phyloP scores from a whole-genome alignment of 2,113 vertebrate species.

The Mastomys natalensis region DNA sequence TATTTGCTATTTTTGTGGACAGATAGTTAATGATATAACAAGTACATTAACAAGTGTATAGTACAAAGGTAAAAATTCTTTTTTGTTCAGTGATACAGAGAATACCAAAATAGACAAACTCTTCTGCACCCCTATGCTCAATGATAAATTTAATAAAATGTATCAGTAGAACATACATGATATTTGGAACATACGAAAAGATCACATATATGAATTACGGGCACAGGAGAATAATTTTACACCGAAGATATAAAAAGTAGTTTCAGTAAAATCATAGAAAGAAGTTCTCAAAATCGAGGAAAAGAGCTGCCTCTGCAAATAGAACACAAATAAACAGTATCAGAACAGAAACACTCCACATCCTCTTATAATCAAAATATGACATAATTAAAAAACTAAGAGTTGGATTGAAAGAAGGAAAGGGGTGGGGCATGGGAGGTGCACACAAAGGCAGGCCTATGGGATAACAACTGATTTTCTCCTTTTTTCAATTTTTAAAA shows the following conservation, averaged over 20 bases:
- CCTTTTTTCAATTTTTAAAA: background rate
- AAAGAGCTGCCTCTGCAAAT: background rate
- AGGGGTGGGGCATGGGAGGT: too few species aligned
- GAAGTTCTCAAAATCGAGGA: background rate
- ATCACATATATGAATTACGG: background rate
- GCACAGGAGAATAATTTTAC: background rate
- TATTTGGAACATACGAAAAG: background rate
- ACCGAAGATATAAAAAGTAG: background rate
- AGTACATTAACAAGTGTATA: conserved; percentile 8
- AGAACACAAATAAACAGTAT: background rate
- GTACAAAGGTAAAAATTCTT: conserved; percentile 47
- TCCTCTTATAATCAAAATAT: background rate
- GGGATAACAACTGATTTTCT: background rate
- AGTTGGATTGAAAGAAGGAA: background rate
- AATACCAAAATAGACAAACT: conserved; percentile 33
- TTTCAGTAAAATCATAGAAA: background rate
- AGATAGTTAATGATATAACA: conserved; percentile 25
- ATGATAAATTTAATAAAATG: background rate
- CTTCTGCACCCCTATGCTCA: background rate
- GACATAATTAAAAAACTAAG: background rate
- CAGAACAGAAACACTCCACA: background rate
- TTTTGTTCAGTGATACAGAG: conserved; percentile 34
- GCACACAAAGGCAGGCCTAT: background rate
- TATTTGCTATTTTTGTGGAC: conserved; percentile 36
- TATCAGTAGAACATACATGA: background rate